Conservation (phyloP, 2,888 invertebrate species). For the Aphidoletes aphidimyza region DNA sequence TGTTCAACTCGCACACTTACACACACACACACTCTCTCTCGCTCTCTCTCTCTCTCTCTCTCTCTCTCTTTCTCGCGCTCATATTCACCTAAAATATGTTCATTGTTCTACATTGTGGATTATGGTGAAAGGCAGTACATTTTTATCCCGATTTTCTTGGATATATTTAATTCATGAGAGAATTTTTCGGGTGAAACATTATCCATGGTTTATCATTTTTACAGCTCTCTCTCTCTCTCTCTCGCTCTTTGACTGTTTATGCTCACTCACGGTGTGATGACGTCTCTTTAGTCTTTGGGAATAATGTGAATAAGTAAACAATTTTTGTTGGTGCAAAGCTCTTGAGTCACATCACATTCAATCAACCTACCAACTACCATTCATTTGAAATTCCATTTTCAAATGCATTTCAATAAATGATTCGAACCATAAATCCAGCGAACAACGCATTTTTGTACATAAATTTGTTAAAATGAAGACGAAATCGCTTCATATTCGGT, state of each 20-base stretch:
- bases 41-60: too few relatives aligned
- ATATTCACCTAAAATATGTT: too few relatives aligned
- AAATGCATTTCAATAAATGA: constrained; percentile 40
- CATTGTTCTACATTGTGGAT: constrained; percentile 38
- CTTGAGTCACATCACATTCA: not conserved
- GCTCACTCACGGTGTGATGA: too few relatives aligned
- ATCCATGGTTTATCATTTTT: not conserved
- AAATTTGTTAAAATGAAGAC: too few relatives aligned
- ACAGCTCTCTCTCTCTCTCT: not conserved
- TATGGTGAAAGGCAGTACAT: constrained; percentile 10
- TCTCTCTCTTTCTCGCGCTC: too few relatives aligned
- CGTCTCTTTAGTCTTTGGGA: not conserved
- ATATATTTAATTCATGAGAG: constrained; percentile 45
- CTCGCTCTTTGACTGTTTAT: too few relatives aligned
- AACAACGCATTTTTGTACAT: too few relatives aligned
- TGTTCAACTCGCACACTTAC: not conserved
- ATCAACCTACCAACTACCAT: not conserved
- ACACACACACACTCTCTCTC: too few relatives aligned
- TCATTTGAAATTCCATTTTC: constrained; percentile 33
- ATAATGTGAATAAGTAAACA: not conserved
- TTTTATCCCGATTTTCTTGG: constrained; percentile 2
- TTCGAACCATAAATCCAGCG: too few relatives aligned
- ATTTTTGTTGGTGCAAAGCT: not conserved
- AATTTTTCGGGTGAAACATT: not conserved
- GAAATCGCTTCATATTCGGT: too few relatives aligned